Base-by-base conservation (phyloP, 1,140 invertebrate species). In the Drosophila mojavensis region DNA sequence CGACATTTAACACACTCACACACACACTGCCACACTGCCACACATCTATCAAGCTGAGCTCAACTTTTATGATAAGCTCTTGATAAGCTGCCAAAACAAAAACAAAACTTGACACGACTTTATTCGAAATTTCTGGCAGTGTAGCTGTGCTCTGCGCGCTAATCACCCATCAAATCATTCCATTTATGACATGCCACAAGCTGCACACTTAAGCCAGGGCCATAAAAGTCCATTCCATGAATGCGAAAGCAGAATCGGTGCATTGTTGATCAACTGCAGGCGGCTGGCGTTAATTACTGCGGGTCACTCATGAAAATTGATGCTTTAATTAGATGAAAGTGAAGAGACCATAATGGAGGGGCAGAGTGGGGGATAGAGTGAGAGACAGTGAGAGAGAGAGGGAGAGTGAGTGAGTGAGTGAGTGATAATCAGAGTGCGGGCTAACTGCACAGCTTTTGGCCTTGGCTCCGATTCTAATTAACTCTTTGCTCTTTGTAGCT, bases 271-370 rank as follows among this genome's bases (percentile, higher is more conserved):
- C 63, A 54, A 59, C 43, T 72, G 69, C 69, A 66, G 33, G 7
- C 33, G 33, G 9, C 2, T 33, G 30, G 28, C 64, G 54, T 72
- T 72, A 66, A 72, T 72, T 60, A 66, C 60, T 33, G 33, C 33
- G 33, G 33, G 33, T 33, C 33, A 33, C 33, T 33, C 33, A 33
- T 33, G 0, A 33, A 33, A 33, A 33, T 33, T 33, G 33, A 33
- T 33, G 33, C 33, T 53, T 72, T 72, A 66, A 72, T 66, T 66
- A 66, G 62, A 45, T 72, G 62, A 20, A 53, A 59, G 54, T 20
- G 48, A 43, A 36, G n/a, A 53, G 41, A n/a, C n/a, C 13, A 13
- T 17, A 17, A 17, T 17, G 17, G 17, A 17, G 17, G 17, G 17
- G 17, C 17, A 17, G 17, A 17, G 17, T 17, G 17, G 17, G 17